Conservation (phyloP, 1,140 invertebrate genomes). For the Campodea augens region DNA sequence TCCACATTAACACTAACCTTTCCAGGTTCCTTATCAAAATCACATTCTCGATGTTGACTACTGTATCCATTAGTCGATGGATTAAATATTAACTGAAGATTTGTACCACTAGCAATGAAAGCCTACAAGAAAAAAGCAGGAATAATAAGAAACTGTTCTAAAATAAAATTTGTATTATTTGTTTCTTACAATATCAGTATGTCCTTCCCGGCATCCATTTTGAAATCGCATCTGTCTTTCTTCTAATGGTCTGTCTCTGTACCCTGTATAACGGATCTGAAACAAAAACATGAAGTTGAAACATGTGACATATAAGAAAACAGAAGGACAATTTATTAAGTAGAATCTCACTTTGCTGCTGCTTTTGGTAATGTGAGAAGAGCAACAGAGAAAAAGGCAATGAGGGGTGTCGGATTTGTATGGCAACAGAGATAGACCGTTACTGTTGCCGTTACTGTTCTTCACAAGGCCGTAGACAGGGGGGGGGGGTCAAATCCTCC, state of each 20-base stretch:
- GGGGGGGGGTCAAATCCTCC: no score
- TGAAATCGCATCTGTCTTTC: conserved; percentile 83
- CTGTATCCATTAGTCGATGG: conserved; percentile 47
- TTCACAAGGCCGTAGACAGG: no score
- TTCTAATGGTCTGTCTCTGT: conserved; percentile 72
- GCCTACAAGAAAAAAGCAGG: conserved; percentile 31
- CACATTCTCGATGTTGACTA: conserved; percentile 51
- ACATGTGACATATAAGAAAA: no score
- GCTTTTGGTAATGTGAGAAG: no score
- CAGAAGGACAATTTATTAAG: no score
- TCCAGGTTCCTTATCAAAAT: conserved; percentile 89
- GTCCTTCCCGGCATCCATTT: conserved; percentile 83
- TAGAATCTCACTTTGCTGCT: no score
- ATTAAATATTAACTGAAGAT: conserved; percentile 75
- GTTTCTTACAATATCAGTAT: conserved; percentile 75
- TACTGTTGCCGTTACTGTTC: no score
- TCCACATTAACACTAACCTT: conserved; percentile 46
- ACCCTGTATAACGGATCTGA: conserved; percentile 84
- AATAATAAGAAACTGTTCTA: conserved; percentile 4
- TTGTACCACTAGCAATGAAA: conserved; percentile 81
- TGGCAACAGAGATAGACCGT: no score
- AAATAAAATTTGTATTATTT: no score
- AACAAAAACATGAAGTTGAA: conserved; percentile 15
- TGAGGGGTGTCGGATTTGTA: no score
- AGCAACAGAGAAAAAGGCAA: no score